A percentile compares a stretch with the other conserved stretches of the same genome.
Conservation (phyloP, 2,113 vertebrate species). For the Sturnus vulgaris region DNA sequence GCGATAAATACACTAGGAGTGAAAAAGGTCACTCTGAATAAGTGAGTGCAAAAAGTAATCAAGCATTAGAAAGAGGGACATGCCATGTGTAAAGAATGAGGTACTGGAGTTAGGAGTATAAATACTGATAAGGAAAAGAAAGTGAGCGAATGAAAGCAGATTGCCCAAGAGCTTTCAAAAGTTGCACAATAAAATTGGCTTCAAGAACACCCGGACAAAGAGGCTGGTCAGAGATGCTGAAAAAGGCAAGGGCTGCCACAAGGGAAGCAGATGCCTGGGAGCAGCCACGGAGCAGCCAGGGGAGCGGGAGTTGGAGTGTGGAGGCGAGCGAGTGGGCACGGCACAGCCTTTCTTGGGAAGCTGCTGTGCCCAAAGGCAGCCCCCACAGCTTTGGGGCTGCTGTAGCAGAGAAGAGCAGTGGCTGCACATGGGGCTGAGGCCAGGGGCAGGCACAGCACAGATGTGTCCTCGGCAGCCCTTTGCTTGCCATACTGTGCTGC, state of each 20-base stretch:
- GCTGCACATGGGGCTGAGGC: neutral
- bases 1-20: constrained; percentile 43
- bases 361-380: neutral
- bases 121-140: constrained; percentile 24
- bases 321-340: rapidly evolving
- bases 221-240: neutral
- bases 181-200: constrained; percentile 15
- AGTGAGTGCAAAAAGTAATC: constrained; percentile 63
- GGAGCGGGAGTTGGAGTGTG: neutral
- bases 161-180: constrained; percentile 8
- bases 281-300: neutral
- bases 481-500: rapidly evolving
- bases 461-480: neutral
- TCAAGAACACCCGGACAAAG: constrained; percentile 16
- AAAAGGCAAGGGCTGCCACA: neutral
- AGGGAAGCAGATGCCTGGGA: neutral
- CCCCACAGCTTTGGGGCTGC: neutral
- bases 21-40: constrained; percentile 62
- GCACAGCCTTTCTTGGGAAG: neutral
- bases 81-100: constrained; percentile 42
- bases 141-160: constrained; percentile 40
- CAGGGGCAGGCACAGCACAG: neutral
- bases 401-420: neutral
- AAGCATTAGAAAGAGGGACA: constrained; percentile 55
- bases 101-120: constrained; percentile 37